These are phyloP conservation scores for Gastrophysa polygoni DNA, from an alignment of 2,888 invertebrate genomes.

Conservation along the genomic window DNA sequence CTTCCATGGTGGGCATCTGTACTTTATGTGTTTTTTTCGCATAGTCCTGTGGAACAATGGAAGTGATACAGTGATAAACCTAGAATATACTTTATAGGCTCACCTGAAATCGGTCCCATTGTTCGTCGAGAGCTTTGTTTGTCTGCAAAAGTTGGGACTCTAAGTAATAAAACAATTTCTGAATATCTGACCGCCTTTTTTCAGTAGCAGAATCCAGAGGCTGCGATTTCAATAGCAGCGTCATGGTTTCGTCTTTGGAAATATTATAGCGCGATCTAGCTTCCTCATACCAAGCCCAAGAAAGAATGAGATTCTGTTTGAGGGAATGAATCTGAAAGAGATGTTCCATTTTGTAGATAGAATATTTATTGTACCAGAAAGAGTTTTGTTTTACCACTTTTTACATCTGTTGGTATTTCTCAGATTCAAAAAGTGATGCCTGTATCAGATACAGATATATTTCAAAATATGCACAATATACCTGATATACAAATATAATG, in stretches of 20 bases:
- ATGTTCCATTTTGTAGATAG: too few relatives aligned
- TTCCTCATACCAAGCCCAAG: conserved; percentile 65
- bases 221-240: conserved; percentile 51
- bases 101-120: conserved; percentile 72
- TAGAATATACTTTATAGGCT: background rate
- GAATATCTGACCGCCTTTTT: conserved; percentile 71
- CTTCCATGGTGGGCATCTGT: conserved; percentile 74
- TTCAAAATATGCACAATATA: too few relatives aligned
- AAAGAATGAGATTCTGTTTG: conserved; percentile 62
- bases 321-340: conserved; percentile 54
- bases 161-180: conserved; percentile 72
- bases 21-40: conserved; percentile 60
- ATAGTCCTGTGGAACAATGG: conserved; percentile 53
- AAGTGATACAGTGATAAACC: too few relatives aligned
- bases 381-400: too few relatives aligned
- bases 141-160: conserved; percentile 77
- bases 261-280: conserved; percentile 60
- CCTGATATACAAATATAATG: too few relatives aligned
- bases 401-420: too few relatives aligned
- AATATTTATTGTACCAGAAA: too few relatives aligned
- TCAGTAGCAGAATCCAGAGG: conserved; percentile 70
- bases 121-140: conserved; percentile 73
- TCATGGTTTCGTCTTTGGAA: conserved; percentile 51
- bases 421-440: too few relatives aligned
- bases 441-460: too few relatives aligned